phyloP scores from a whole-genome alignment of 2,797 vertebrate species.

The Artibeus lituratus region DNA sequence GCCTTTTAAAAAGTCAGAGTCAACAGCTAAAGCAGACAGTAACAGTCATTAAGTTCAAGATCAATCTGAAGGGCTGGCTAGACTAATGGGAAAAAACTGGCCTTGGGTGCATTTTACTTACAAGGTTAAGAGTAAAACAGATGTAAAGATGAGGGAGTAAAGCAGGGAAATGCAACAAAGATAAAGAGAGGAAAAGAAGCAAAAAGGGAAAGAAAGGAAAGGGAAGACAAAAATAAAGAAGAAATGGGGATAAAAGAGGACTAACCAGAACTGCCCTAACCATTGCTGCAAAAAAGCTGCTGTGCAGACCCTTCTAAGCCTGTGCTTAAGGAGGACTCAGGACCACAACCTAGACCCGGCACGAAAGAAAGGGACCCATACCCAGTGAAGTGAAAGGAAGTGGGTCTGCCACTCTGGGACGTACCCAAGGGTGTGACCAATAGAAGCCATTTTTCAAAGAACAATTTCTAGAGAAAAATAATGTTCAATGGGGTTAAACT shows the following conservation, averaged over 20 bases:
- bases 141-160: neutral
- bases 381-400: neutral
- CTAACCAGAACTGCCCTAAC: neutral
- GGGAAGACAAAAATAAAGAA: neutral
- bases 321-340: neutral
- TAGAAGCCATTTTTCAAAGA: neutral
- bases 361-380: neutral
- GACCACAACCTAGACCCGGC: neutral
- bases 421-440: neutral
- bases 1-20: neutral
- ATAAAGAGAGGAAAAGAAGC: neutral
- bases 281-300: neutral
- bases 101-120: neutral
- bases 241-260: neutral
- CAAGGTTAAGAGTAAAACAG: neutral
- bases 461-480: constrained; percentile 28
- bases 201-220: neutral
- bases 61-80: neutral
- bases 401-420: no score
- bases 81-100: neutral
- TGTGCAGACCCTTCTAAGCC: neutral
- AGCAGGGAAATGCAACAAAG: neutral
- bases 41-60: neutral
- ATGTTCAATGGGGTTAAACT: neutral
- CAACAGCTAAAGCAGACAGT: neutral